Evolutionary conservation across 2,113 vertebrate species (phyloP), one percentile per base, ranked within the genome.

Genomic region (Varanus salvator): DNA sequence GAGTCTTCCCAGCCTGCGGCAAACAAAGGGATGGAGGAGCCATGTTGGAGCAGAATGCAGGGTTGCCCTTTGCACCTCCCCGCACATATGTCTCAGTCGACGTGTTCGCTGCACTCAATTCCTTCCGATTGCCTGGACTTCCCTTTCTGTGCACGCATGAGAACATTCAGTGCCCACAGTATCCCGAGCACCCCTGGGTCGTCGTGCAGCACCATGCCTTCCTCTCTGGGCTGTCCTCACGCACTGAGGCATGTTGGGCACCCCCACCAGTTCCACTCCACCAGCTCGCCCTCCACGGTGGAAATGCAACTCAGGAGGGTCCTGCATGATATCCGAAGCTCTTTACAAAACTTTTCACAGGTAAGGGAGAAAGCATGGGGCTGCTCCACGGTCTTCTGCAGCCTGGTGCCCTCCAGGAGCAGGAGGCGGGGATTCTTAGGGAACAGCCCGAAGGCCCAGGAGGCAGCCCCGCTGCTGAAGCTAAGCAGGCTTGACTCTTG

Each of bases 261-360:
- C 88, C 87, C 95, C 57, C 95, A 96, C 87, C 94, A 95, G 78
- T 72, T 87, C 0, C 93, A 87, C 76, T 71, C 96, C 23, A n/a
- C 50, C 60, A 96, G 96, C 80, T 94, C 97, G 0, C 97, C 97
- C 8, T 97, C 98, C 78, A 97, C 97, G 68, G 97, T 98, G 2
- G 99, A 99, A 96, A 98, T 99, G 98, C 99, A 99, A 94, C 95
- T 99, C n/a, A 97, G 98, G 75, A 97, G 97, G 93, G 99, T 99
- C 52, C 96, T 99, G 17, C 98, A 99, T 0, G 99, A 99, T 72
- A 99, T 99, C 95, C 96, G 98, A 92, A 98, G 95, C 93, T 98
- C 98, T 0, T 96, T 99, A 75, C 98, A 99, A 93, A 98, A 97
- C 95, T 97, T 99, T 92, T 97, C 95, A 31, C 98, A 98, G 98